A percentile compares a stretch with the other conserved stretches of the same genome.
Conservation (phyloP, 2,888 invertebrate species). For the Nomada hirtipes region DNA sequence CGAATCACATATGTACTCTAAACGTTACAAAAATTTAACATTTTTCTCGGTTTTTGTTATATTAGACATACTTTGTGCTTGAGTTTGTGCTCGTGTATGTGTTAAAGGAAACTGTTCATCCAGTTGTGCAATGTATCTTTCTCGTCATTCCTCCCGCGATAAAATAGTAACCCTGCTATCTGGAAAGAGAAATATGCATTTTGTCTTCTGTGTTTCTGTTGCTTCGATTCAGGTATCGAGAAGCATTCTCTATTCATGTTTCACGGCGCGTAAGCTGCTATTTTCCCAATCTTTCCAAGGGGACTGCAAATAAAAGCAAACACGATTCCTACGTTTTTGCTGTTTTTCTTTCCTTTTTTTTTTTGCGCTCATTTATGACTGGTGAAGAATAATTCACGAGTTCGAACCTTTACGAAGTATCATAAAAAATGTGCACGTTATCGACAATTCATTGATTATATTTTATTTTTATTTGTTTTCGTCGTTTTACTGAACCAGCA, state of each 20-base stretch:
- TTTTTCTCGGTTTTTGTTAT: too few relatives aligned
- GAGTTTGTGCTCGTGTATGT: too few relatives aligned
- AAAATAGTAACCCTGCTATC: neutral
- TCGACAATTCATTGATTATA: neutral
- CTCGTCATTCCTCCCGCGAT: neutral
- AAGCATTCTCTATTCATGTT: neutral
- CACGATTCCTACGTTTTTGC: neutral
- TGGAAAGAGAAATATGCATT: neutral
- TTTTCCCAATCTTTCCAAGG: neutral
- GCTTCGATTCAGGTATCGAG: neutral
- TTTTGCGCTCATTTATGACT: neutral
- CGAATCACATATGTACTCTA: too few relatives aligned
- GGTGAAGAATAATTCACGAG: neutral
- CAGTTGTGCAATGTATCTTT: neutral
- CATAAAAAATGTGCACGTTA: neutral
- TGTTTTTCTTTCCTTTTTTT: neutral
- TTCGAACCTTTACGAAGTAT: neutral
- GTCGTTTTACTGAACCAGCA: neutral
- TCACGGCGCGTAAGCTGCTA: neutral
- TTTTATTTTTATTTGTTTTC: neutral
- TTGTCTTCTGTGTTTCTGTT: neutral
- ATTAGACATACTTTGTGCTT: too few relatives aligned
- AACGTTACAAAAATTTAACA: too few relatives aligned
- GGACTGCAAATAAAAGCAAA: neutral
- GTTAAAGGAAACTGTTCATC: too few relatives aligned